Percentiles rank a stretch among this genome's conserved stretches.
Evolutionary conservation across 2,113 vertebrate genomes (phyloP).

Genomic region (Halcyon malimbica): DNA sequence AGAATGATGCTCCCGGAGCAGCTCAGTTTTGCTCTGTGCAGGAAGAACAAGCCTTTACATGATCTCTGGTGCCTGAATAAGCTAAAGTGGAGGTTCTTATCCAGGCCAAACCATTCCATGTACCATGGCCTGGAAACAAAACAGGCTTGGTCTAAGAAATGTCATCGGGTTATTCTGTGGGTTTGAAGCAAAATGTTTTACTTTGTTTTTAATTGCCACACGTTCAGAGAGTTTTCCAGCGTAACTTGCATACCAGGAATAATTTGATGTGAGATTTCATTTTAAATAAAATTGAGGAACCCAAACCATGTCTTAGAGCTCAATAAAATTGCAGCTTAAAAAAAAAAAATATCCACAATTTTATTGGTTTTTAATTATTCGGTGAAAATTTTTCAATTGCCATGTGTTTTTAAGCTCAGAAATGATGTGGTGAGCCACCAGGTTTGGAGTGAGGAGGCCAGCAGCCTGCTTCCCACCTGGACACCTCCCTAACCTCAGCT

Average conservation of each 20-base stretch:
- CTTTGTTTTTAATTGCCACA: neutral
- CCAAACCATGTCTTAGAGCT: neutral
- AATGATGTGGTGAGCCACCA: fast-evolving
- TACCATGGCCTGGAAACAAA: fast-evolving
- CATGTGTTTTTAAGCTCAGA: neutral
- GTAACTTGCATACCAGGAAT: neutral
- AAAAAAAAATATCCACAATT: neutral
- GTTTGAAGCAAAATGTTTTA: neutral
- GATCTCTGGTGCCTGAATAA: neutral
- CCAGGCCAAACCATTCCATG: neutral
- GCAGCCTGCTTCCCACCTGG: fast-evolving
- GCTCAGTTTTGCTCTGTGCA: neutral
- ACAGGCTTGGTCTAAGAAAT: neutral
- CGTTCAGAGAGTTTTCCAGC: neutral
- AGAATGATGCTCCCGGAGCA: neutral
- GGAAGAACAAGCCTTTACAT: neutral
- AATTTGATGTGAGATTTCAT: neutral
- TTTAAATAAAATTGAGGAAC: neutral
- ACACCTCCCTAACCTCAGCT: neutral
- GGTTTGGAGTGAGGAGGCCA: neutral
- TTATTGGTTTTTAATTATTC: neutral
- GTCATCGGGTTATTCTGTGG: neutral
- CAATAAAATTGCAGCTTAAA: neutral
- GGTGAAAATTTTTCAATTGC: neutral
- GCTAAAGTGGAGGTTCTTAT: neutral